Evolutionary conservation across 2,113 vertebrate species (phyloP), one percentile per base, ranked within the genome.

Genomic region (Limanda limanda): DNA sequence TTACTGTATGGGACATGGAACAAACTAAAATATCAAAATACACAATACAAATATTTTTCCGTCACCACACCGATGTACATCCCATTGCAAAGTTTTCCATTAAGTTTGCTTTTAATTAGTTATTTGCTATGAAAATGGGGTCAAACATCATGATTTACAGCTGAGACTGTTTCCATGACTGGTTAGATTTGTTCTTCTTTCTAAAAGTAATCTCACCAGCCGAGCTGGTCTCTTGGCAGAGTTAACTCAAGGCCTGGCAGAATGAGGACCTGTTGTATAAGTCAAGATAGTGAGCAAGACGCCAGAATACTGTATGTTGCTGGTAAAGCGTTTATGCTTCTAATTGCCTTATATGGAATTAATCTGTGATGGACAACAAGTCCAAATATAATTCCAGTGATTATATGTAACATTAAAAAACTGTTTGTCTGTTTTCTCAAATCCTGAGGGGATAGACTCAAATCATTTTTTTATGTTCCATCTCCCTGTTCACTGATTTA

Each of bases 401-500:
- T 31, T n/a, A 20, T 18, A 23, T 59, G 48, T 9, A n/a, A 79
- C 65, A 31, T 67, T 48, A 1, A 24, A 24, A 62, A 63, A 23
- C 62, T 48, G 24, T 61, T 42, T 70, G 76, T 76, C 76, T 31
- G 31, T 31, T 31, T 31, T 31, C 48, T 70, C n/a, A 64, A 35
- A 71, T 40, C 73, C 74, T 66, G 8, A 25, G 81, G 87, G 66
- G 62, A 79, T 20, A 47, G 54, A 64, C 51, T 59, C 25, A 25
- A 10, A 24, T 67, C 61, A 64, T 70, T 81, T 89, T 87, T 18
- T 77, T 35, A 64, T 86, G 82, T 70, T 71, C 84, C 64, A 86
- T 71, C 66, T 55, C 79, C 57, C 25, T 60, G 60, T 37, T 21
- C 47, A 15, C 77, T 64, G 21, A 76, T 83, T 82, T 85, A 76